Evolutionary conservation across 2,797 vertebrate species (phyloP).

Genomic region (Pangasius djambal): DNA sequence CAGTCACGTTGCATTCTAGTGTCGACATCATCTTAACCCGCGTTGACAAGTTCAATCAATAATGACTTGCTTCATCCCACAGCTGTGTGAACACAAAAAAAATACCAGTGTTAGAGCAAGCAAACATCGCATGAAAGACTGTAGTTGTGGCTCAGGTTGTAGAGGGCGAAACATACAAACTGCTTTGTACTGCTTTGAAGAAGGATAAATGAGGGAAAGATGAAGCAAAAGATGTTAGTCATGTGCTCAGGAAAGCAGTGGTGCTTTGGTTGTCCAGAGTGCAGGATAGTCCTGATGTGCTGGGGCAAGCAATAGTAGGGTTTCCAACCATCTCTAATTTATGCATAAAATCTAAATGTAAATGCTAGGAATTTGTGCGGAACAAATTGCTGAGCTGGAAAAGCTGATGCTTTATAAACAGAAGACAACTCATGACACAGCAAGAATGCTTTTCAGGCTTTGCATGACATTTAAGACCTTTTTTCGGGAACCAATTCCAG

Average conservation of each 20-base stretch:
- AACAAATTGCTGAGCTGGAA: neutral
- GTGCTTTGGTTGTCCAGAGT: slow-evolving; percentile 51
- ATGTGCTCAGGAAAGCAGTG: slow-evolving; percentile 50
- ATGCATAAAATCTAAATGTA: neutral
- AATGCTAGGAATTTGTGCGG: neutral
- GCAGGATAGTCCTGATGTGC: slow-evolving; percentile 66
- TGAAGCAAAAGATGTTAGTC: neutral
- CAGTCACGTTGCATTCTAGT: neutral
- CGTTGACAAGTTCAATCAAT: slow-evolving; percentile 32
- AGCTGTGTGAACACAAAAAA: slow-evolving; percentile 33
- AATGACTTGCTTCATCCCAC: slow-evolving; percentile 6
- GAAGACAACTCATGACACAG: neutral
- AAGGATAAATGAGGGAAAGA: neutral
- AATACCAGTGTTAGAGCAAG: neutral
- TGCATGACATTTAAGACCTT: neutral
- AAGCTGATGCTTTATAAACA: neutral
- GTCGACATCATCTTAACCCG: neutral
- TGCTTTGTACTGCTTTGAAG: neutral
- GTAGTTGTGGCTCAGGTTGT: neutral
- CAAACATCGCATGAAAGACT: slow-evolving; percentile 19
- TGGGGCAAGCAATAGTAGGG: slow-evolving; percentile 44
- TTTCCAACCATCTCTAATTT: neutral
- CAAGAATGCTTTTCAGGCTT: neutral
- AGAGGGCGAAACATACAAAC: neutral
- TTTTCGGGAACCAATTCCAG: neutral